These are phyloP conservation scores for Pachycephus smyrnensis DNA, from an alignment of 2,888 invertebrate genomes.

Conservation along the genomic window DNA sequence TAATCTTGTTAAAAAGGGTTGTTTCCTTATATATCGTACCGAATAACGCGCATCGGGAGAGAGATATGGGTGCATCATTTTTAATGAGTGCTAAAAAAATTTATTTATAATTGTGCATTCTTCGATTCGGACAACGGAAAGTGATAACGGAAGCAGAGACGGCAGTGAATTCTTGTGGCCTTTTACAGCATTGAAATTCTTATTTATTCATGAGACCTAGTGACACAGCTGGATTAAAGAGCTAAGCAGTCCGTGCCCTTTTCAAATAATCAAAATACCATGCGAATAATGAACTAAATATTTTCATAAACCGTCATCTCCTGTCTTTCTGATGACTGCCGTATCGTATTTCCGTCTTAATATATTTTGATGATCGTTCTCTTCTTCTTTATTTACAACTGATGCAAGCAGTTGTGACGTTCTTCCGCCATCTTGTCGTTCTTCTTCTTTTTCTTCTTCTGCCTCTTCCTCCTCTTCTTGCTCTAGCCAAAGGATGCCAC, in stretches of 20 bases:
- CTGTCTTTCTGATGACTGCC: neutral
- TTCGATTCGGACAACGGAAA: neutral
- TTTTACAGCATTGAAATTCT: neutral
- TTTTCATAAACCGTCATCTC: neutral
- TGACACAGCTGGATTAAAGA: neutral
- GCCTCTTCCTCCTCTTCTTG: too few species aligned
- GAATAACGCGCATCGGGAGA: neutral
- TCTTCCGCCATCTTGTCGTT: neutral
- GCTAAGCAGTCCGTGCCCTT: neutral
- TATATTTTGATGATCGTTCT: neutral
- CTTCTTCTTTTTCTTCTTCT: too few species aligned
- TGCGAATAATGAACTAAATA: neutral
- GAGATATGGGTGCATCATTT: too few species aligned
- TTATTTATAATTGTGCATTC: neutral
- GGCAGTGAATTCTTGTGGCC: neutral
- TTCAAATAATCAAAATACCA: neutral
- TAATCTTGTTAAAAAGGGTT: neutral
- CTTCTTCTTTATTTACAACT: neutral
- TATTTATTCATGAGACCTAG: neutral
- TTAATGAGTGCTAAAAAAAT: too few species aligned
- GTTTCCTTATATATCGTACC: neutral
- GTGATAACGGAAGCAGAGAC: neutral
- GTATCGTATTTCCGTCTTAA: neutral
- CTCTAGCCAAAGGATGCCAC: neutral
- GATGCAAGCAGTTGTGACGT: neutral